A percentile compares a stretch with the other conserved stretches of the same genome.
phyloP scores from a whole-genome alignment of 2,888 invertebrate genomes.

The Anthoptus insignis region DNA sequence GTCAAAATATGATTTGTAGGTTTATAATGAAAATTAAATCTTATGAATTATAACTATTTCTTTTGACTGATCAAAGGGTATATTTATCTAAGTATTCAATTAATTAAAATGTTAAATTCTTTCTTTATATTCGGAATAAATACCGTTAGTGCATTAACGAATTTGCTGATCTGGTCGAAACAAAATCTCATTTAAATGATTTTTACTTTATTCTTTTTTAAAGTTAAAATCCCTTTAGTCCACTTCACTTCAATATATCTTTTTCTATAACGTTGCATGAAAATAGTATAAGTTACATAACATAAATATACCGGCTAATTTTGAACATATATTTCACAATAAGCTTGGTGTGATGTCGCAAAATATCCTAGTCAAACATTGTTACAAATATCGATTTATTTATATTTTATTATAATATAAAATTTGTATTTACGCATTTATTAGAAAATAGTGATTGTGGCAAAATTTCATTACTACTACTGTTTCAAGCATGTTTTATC shows the following conservation, averaged over 20 bases:
- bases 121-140: neutral
- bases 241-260: too few species aligned
- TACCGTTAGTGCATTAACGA: neutral
- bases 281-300: neutral
- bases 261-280: neutral
- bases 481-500: neutral
- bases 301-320: neutral
- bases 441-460: constrained; percentile 30
- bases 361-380: constrained; percentile 48
- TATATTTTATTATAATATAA: neutral
- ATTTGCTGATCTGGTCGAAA: neutral
- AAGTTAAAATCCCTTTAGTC: too few species aligned
- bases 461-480: neutral
- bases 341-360: neutral
- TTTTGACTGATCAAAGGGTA: too few species aligned
- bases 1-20: neutral
- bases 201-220: neutral
- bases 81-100: too few species aligned
- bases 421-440: constrained; percentile 40
- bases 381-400: constrained; percentile 42
- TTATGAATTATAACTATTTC: too few species aligned
- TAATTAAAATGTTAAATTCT: too few species aligned
- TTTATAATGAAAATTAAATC: too few species aligned
- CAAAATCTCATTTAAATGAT: neutral
- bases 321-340: neutral